Base-by-base conservation (phyloP, 1,140 invertebrate genomes). In the Drosophila guanche region DNA sequence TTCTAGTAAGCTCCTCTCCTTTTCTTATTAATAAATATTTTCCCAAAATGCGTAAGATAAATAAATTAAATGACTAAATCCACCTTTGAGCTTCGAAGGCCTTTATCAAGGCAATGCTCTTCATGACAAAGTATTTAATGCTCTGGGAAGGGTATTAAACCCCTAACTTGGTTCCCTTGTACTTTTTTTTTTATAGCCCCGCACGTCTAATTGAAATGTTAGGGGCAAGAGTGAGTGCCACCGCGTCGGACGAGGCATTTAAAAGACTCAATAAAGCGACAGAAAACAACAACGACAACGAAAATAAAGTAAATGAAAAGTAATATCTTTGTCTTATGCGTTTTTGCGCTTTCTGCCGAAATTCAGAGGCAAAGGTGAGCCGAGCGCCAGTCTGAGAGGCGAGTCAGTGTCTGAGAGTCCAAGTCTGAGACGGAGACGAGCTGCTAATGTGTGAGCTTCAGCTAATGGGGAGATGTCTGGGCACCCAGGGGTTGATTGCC, bases 151-250 rank as follows among this genome's bases (percentile, higher is more conserved):
- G 37, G 61, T 66, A 68, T 48, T 67, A 48, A 48, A 29, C 41
- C 29, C 23, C 29, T 27, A 29, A 16, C 25, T 29, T 12, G 4
- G 33, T 60, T 16, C 23, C 16, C 27, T 50, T 29, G 40, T 12
- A 52, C 14, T 12, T 12, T 33, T 27, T 33, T 27, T 47, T 50
- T 53, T 22, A 60, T 47, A 33, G 37, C 55, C 55, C 25, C 29
- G 12, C 48, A 41, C 52, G 63, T 42, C 27, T 62, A 40, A 52
- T 56, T 73, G 59, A 57, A 65, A 56, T 63, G 33, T 53, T 40
- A 57, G 69, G 52, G 69, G 59, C 52, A 62, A 25, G 52, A 59
- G 41, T 50, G 52, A 53, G 41, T 37, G 50, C 27, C 50, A 37
- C 43, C 7, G 5, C 23, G 25, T 55, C 40, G 41, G 12, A 20